These are phyloP conservation scores for Leptoclinus maculatus DNA, from an alignment of 2,797 vertebrate genomes.

Conservation along the genomic window DNA sequence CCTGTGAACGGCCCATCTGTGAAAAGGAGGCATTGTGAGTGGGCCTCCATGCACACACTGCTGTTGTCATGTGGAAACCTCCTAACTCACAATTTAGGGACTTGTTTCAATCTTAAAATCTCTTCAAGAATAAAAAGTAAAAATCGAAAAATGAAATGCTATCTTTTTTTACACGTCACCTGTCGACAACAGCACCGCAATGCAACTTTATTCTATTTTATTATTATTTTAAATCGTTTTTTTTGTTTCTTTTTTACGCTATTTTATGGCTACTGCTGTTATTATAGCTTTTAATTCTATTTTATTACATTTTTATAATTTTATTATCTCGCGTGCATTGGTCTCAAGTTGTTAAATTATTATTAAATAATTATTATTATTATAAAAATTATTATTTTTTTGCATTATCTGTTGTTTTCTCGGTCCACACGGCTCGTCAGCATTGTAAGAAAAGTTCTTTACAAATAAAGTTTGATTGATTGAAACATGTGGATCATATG, in stretches of 20 bases:
- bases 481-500: too few relatives aligned
- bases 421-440: background rate
- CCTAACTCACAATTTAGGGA: constrained; percentile 10
- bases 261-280: background rate
- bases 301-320: background rate
- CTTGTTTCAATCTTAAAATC: background rate
- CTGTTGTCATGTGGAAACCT: constrained; percentile 60
- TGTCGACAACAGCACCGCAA: background rate
- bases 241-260: background rate
- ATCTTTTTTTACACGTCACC: background rate
- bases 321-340: background rate
- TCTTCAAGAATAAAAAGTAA: background rate
- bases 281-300: background rate
- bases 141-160: background rate
- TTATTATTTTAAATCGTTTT: background rate
- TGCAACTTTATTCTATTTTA: background rate
- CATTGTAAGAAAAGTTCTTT: background rate
- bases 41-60: constrained; percentile 49
- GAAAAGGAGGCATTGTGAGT: constrained; percentile 81
- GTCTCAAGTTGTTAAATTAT: background rate
- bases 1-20: constrained; percentile 71
- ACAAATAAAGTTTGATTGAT: background rate
- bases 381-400: background rate
- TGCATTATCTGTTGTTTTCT: background rate
- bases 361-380: too few relatives aligned